phyloP scores from a whole-genome alignment of 2,113 vertebrate genomes.

The Indicator maculatus region DNA sequence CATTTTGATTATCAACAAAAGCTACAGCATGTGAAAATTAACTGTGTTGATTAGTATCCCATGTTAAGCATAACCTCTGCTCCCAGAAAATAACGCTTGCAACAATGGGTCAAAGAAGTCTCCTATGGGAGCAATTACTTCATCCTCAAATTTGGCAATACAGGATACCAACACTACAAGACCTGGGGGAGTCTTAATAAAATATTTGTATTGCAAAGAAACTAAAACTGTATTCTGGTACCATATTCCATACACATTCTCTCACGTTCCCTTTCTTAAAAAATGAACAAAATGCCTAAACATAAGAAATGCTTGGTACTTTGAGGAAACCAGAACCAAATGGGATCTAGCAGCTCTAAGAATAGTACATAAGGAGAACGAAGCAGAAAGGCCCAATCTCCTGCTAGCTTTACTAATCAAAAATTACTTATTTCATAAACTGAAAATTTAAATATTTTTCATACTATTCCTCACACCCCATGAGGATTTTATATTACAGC shows the following conservation, averaged over 20 bases:
- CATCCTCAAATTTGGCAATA: not conserved
- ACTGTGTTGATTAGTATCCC: not conserved
- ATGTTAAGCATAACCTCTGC: rapidly evolving
- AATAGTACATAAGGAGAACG: not conserved
- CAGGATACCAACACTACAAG: not conserved
- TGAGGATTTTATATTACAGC: not conserved
- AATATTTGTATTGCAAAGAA: not conserved
- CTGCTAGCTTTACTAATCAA: not conserved
- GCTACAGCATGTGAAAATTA: not conserved
- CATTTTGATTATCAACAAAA: not conserved
- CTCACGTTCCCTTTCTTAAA: not conserved
- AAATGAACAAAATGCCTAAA: not conserved
- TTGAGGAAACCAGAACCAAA: not conserved
- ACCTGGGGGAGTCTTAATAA: not conserved
- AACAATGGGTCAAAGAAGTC: not conserved
- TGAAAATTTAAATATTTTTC: not conserved
- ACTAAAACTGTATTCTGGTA: not conserved
- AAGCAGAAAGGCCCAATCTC: not conserved
- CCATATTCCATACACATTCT: not conserved
- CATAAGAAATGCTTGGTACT: not conserved
- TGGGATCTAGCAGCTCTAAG: not conserved
- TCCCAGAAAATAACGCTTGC: not conserved
- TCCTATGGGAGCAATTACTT: not conserved
- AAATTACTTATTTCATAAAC: not conserved
- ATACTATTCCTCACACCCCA: not conserved